Percentiles rank a stretch among this genome's conserved stretches.
These are phyloP conservation scores for Amphipyra tragopoginis DNA, from an alignment of 2,888 invertebrate species.

Conservation along the genomic window DNA sequence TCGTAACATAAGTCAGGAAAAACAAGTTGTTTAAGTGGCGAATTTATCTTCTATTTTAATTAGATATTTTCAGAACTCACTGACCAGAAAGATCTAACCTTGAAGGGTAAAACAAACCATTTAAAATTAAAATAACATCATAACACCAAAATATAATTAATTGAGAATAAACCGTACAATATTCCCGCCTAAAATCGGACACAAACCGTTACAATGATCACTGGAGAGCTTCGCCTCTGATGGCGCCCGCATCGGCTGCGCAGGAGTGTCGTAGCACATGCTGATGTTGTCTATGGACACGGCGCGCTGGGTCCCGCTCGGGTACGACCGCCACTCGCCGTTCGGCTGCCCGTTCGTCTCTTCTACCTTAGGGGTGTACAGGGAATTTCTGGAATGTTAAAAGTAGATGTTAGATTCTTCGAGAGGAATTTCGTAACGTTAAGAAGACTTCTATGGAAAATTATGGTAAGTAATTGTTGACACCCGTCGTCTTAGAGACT, in stretches of 20 bases:
- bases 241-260: constrained; percentile 79
- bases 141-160: too few relatives aligned
- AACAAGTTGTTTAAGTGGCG: too few relatives aligned
- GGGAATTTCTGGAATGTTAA: constrained; percentile 88
- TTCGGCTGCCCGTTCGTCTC: constrained; percentile 78
- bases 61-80: too few relatives aligned
- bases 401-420: constrained; percentile 1
- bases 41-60: too few relatives aligned
- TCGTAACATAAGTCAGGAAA: too few relatives aligned
- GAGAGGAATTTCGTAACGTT: neutral
- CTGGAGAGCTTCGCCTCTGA: constrained; percentile 81
- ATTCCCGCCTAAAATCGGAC: neutral
- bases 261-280: constrained; percentile 83
- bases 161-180: neutral
- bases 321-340: constrained; percentile 85
- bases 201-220: constrained; percentile 82
- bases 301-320: constrained; percentile 86
- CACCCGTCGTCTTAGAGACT: too few relatives aligned
- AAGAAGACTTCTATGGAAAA: neutral
- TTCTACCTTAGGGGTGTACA: constrained; percentile 93
- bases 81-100: too few relatives aligned
- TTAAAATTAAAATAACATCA: too few relatives aligned
- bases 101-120: too few relatives aligned
- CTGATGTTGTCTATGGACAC: constrained; percentile 92
- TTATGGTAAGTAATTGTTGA: neutral